Conservation (phyloP, 1,140 invertebrate genomes). For the Frieseomelitta varia region DNA sequence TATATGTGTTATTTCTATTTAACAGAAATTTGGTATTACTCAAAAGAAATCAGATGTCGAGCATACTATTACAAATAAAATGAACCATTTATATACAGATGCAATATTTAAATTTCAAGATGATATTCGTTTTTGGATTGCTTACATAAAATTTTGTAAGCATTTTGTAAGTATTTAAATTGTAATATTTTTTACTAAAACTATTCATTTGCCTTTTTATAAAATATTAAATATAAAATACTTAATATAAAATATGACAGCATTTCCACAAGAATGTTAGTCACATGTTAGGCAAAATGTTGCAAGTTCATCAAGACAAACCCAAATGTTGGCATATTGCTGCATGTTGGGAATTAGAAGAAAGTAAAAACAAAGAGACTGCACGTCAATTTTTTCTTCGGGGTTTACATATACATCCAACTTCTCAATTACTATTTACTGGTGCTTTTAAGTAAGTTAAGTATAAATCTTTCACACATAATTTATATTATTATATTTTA, state of each 20-base stretch:
- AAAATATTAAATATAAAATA: slow-evolving; percentile 22
- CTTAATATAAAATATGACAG: slow-evolving; percentile 66
- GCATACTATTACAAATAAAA: slow-evolving; percentile 84
- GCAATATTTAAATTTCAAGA: slow-evolving; percentile 85
- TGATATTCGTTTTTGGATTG: slow-evolving; percentile 87
- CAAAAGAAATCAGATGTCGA: slow-evolving; percentile 87
- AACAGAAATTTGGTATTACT: slow-evolving; percentile 84
- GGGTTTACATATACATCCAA: slow-evolving; percentile 86
- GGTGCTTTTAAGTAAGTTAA: slow-evolving; percentile 80
- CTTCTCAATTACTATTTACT: slow-evolving; percentile 84
- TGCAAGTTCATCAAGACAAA: slow-evolving; percentile 87
- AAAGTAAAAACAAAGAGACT: slow-evolving; percentile 85
- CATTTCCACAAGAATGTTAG: slow-evolving; percentile 78
- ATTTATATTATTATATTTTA: slow-evolving; percentile 30
- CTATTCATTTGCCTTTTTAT: background rate
- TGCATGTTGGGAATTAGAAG: slow-evolving; percentile 88
- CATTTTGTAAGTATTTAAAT: slow-evolving; percentile 82
- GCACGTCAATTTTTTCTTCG: slow-evolving; percentile 86
- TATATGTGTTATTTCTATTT: slow-evolving; percentile 36
- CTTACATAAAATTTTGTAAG: slow-evolving; percentile 88
- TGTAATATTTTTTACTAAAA: background rate
- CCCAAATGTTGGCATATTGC: slow-evolving; percentile 89
- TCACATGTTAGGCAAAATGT: slow-evolving; percentile 82
- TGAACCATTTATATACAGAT: slow-evolving; percentile 86
- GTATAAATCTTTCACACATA: slow-evolving; percentile 21